Percentiles rank a stretch among this genome's conserved stretches.
These are phyloP conservation scores for Pygoscelis antarcticus DNA, from an alignment of 2,113 vertebrate species.

Conservation along the genomic window DNA sequence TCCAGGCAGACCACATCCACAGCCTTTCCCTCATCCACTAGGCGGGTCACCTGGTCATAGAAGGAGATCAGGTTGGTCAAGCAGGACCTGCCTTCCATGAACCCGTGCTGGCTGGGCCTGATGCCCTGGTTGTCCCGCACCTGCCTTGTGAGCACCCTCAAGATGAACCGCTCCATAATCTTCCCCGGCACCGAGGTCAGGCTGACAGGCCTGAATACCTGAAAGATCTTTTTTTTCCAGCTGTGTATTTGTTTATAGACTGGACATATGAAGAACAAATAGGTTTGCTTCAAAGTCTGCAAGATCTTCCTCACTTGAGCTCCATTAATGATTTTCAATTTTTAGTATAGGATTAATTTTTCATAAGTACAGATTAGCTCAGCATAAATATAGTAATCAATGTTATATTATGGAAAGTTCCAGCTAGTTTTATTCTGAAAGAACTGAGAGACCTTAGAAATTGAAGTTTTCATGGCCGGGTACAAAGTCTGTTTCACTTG, in stretches of 20 bases:
- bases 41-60: too few species aligned
- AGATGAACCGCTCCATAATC: too few species aligned
- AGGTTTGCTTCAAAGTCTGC: not conserved
- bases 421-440: not conserved
- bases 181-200: too few species aligned
- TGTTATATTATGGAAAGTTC: not conserved
- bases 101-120: too few species aligned
- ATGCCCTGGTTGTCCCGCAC: too few species aligned
- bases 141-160: too few species aligned
- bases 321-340: not conserved
- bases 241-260: not conserved
- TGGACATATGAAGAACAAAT: not conserved
- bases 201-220: too few species aligned
- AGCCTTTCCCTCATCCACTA: too few species aligned
- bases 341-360: not conserved
- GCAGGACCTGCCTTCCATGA: too few species aligned
- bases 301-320: not conserved
- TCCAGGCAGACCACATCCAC: too few species aligned
- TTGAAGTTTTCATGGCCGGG: fast-evolving
- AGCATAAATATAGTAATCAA: not conserved
- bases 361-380: not conserved
- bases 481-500: not conserved
- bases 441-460: not conserved
- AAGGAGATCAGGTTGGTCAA: too few species aligned
- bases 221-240: not conserved